Base-by-base conservation (phyloP, 2,797 vertebrate genomes). In the Ceryle rudis region DNA sequence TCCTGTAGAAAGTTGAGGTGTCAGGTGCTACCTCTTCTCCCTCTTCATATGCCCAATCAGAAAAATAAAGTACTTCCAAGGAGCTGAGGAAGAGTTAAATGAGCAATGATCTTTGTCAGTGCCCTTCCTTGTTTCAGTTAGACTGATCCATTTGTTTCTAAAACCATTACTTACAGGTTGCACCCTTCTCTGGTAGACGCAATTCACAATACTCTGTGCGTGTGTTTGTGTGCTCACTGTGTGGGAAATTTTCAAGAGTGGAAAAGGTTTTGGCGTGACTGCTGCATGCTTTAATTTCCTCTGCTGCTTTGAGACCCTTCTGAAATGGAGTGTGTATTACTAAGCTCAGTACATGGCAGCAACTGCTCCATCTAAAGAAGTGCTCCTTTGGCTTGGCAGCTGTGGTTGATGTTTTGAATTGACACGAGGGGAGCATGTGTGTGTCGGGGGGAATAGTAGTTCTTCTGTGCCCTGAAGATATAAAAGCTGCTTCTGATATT, bases 391-490 rank as follows among this genome's bases (percentile, higher is more conserved):
- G 83, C 60, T 96, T 89, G 90, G 89, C 81, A 88, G 70, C 92
- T 47, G 29, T 54, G 57, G 13, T 64, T 91, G 44, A 54, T 71
- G 52, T 57, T 81, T 57, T 66, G 86, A 94, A 92, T 89, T 93
- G 80, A 61, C 92, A 35, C 20, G 19, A 85, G 93, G 75, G 71
- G 79, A 81, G 55, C 84, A 33, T 87, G 41, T 91, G 67, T 78
- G 21, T 78, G 61, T 93, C 66, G 16, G 25, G 72, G 82, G 49
- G 93, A 96, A 93, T 86, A 94, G 78, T 61, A 95, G 86, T 89
- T 86, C 66, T 81, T 95, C 90, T 95, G 88, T 96, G 93, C 88
- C 93, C 78, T 93, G 49, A 94, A 86, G 94, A 67, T 91, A 93
- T 20, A 94, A 95, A 94, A 95, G 83, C 94, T 86, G 69, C 83